Evolutionary conservation across 2,113 vertebrate species (phyloP).

Genomic region (Charina bottae): DNA sequence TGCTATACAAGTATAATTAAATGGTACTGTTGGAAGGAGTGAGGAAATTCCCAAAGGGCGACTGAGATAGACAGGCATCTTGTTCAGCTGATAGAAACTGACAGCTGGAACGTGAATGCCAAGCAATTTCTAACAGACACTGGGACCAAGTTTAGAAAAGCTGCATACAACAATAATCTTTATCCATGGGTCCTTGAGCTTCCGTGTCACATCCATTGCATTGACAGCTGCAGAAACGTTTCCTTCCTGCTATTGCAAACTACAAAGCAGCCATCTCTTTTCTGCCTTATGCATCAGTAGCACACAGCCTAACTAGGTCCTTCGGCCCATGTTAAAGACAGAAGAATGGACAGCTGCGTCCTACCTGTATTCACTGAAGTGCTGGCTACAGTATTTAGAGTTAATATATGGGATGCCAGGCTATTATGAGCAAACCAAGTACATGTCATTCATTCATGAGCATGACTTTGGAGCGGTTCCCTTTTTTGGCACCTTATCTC

Average conservation of each 20-base stretch:
- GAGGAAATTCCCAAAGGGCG: conserved; percentile 5
- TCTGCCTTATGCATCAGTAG: not conserved
- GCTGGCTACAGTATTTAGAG: not conserved
- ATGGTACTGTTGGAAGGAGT: not conserved
- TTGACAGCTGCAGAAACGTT: not conserved
- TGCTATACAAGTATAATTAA: conserved; percentile 1
- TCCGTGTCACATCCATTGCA: not conserved
- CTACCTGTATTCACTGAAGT: not conserved
- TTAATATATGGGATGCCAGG: not conserved
- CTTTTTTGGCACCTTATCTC: no score
- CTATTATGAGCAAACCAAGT: not conserved
- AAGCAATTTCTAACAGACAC: conserved; percentile 11
- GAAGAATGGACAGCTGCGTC: not conserved
- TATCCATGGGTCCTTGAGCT: not conserved
- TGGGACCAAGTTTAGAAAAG: conserved; percentile 21
- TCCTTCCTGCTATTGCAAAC: not conserved
- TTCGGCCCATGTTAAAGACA: not conserved
- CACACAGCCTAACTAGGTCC: not conserved
- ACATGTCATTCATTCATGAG: not conserved
- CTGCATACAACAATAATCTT: not conserved
- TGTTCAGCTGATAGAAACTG: not conserved
- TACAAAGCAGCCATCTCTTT: not conserved
- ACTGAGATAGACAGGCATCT: conserved; percentile 10
- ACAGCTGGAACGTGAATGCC: conserved; percentile 9
- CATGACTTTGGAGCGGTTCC: not conserved